Evolutionary conservation across 2,888 invertebrate species (phyloP).

Genomic region (Tridacna crocea): DNA sequence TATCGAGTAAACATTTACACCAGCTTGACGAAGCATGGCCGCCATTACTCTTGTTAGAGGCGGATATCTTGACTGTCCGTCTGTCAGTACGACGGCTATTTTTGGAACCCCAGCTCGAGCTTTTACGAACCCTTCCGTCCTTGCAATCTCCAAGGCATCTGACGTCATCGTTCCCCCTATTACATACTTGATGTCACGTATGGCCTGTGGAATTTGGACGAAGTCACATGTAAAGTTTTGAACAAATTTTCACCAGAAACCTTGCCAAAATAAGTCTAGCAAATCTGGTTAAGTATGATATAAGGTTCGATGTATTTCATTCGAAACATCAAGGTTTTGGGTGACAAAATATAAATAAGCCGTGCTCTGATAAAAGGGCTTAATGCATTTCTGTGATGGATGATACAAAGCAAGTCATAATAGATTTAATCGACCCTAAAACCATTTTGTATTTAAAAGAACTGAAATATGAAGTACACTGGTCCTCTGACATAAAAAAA

Average conservation of each 20-base stretch:
- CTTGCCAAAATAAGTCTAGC: too few species aligned
- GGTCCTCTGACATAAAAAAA: too few species aligned
- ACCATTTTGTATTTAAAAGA: too few species aligned
- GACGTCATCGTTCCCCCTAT: conserved; percentile 53
- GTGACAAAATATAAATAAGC: too few species aligned
- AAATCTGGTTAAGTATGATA: too few species aligned
- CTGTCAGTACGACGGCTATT: conserved; percentile 56
- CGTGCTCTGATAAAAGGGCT: too few species aligned
- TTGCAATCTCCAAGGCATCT: conserved; percentile 43
- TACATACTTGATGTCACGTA: conserved; percentile 49
- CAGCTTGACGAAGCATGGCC: conserved; percentile 37
- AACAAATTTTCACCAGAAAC: background rate
- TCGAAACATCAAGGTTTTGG: too few species aligned
- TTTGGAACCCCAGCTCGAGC: conserved; percentile 50
- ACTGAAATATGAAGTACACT: too few species aligned
- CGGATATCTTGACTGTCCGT: conserved; percentile 57
- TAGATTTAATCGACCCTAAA: too few species aligned
- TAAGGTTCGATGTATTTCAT: too few species aligned
- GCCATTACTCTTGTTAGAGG: conserved; percentile 47
- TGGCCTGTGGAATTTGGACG: conserved; percentile 35
- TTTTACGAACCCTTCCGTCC: conserved; percentile 48
- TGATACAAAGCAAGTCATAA: too few species aligned
- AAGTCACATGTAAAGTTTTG: background rate
- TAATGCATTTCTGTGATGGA: too few species aligned
- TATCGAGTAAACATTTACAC: conserved; percentile 49